Evolutionary conservation across 92 coral and sea anemone species (phyloP), one percentile per base, ranked within the genome.

Genomic region (Hydrozoanthus gracilis): DNA sequence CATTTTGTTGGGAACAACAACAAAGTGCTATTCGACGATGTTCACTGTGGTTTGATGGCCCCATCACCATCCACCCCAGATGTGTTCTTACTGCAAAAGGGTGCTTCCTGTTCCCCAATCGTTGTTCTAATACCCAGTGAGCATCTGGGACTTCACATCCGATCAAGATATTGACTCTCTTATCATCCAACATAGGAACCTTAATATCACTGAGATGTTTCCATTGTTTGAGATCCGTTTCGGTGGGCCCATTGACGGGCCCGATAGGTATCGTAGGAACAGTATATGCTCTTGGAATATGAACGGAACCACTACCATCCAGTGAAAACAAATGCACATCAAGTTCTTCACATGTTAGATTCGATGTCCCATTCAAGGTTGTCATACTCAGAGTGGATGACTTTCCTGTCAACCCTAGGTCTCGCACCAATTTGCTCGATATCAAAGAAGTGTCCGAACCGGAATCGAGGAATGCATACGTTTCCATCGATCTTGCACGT

Each of bases 131-230:
- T 76, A 78, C 87, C 58, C 90, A 77, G 48, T 90, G 74, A 44
- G 88, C 65, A 73, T 90, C 84, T 3, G 92, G 87, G 76, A 90
- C 77, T 76, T 90, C 77, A 69, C 90, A 79, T 10, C 93, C 93
- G 64, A 90, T 88, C 39, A 90, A 83, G 54, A 90, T 20, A 11
- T 61, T 76, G 60, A 91, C 91, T 39, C 87, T 86, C 27, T 56
- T 4, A 11, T 87, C 79, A 6, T 51, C 83, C 64, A 92, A 64
- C 44, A 87, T 84, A 45, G 91, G 91, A 74, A 92, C 70, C 10
- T 64, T 39, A 9, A 92, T 79, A 54, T 82, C 89, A 8, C 35
- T 67, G 27, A 87, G 62, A 62, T 84, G 91, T 66, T 51, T 76
- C 93, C 95, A 90, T 55, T 58, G 91, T 13, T 86, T 14, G 20